Evolutionary conservation across 2,113 vertebrate species (phyloP).

Genomic region (Alouatta palliata): DNA sequence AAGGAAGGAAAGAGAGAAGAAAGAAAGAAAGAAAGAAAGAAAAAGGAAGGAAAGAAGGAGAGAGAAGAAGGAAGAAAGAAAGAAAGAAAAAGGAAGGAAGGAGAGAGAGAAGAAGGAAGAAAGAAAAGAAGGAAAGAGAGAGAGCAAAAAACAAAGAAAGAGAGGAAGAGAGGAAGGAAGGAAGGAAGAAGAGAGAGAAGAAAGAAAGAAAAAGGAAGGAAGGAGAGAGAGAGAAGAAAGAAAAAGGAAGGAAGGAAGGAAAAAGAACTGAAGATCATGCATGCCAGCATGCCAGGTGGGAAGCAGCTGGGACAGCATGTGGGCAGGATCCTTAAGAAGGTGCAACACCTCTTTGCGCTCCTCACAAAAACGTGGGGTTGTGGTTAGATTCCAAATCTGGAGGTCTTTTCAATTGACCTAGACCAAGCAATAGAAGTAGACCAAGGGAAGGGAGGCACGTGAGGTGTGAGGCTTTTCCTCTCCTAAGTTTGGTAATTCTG

Average conservation of each 20-base stretch:
- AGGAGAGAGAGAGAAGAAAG: no score
- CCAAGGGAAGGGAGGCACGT: conserved; percentile 21
- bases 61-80: fast-evolving
- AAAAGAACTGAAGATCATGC: neutral
- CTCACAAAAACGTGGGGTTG: neutral
- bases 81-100: no score
- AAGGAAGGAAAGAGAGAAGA: no score
- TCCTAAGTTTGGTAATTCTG: conserved; percentile 28
- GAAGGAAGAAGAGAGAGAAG: no score
- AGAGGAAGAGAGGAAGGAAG: no score
- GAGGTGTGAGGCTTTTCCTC: conserved; percentile 53
- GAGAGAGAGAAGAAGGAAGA: no score
- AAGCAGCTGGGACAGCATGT: conserved; percentile 23
- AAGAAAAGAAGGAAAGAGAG: no score
- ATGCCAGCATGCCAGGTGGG: conserved; percentile 44
- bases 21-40: neutral
- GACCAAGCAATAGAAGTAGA: conserved; percentile 13
- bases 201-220: fast-evolving
- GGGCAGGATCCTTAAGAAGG: conserved; percentile 1
- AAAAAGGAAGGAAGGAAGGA: no score
- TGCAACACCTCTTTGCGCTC: neutral
- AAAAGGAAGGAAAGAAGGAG: neutral
- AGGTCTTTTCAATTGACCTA: conserved; percentile 10
- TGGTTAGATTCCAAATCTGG: neutral
- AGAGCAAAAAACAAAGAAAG: no score